These are phyloP conservation scores for Penaeus chinensis DNA, from an alignment of 1,140 invertebrate species.

Conservation along the genomic window DNA sequence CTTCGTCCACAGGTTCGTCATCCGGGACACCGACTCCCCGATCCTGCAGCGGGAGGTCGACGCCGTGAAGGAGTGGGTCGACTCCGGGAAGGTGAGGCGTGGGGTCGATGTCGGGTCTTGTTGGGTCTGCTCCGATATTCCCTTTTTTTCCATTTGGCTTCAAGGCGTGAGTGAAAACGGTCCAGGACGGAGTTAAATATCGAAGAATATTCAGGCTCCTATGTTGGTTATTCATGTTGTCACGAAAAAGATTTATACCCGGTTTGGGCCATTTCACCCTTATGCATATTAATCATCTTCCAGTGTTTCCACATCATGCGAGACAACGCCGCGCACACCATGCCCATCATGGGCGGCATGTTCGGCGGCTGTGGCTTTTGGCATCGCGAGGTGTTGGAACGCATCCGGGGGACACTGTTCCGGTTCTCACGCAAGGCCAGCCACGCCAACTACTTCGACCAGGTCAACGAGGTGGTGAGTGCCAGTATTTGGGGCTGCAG, in stretches of 20 bases:
- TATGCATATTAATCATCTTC: background rate
- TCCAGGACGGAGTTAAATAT: too few species aligned
- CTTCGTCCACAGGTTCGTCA: conserved; percentile 15
- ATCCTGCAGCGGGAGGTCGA: conserved; percentile 34
- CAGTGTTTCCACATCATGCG: conserved; percentile 58
- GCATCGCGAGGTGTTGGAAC: conserved; percentile 22
- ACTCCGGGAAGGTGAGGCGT: conserved; percentile 25
- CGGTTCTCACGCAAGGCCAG: background rate
- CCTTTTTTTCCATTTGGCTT: background rate
- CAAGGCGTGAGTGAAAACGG: background rate
- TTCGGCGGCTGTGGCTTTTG: conserved; percentile 50
- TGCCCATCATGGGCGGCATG: conserved; percentile 44
- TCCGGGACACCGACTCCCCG: conserved; percentile 42
- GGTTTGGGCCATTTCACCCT: background rate
- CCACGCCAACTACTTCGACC: conserved; percentile 26
- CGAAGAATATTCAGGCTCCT: too few species aligned
- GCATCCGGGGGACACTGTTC: conserved; percentile 34
- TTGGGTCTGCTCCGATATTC: too few species aligned
- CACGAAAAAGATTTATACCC: too few species aligned
- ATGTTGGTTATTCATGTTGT: too few species aligned
- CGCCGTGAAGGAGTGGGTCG: conserved; percentile 43
- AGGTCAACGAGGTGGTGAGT: background rate
- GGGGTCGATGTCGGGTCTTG: background rate
- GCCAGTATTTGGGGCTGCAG: too few species aligned
- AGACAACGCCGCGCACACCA: conserved; percentile 39